Conservation (phyloP, 2,888 invertebrate genomes). For the Volucella inanis region DNA sequence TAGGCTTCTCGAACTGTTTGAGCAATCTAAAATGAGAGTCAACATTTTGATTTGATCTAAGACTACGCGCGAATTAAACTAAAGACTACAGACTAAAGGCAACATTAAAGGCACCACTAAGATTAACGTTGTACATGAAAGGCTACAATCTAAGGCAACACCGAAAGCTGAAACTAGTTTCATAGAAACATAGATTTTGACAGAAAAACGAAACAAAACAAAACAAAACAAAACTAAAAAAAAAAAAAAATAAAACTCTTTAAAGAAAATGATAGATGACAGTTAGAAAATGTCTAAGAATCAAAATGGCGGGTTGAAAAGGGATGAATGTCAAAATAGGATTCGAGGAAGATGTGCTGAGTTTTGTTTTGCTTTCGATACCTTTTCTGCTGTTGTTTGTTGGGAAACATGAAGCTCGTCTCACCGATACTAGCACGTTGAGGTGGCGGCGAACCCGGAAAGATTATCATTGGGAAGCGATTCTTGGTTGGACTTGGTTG, state of each 20-base stretch:
- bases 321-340: constrained; percentile 54
- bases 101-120: constrained; percentile 57
- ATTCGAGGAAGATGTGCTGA: constrained; percentile 78
- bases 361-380: constrained; percentile 75
- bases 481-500: constrained; percentile 88
- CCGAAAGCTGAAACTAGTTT: constrained; percentile 55
- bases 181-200: constrained; percentile 46
- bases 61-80: constrained; percentile 39
- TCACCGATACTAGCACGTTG: constrained; percentile 83
- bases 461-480: constrained; percentile 82
- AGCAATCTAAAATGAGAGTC: constrained; percentile 83
- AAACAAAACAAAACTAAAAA: constrained; percentile 9
- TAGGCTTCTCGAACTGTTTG: constrained; percentile 87
- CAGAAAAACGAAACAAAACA: constrained; percentile 20
- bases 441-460: constrained; percentile 85
- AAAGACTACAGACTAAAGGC: constrained; percentile 41
- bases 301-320: constrained; percentile 41
- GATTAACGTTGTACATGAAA: constrained; percentile 17
- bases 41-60: constrained; percentile 47
- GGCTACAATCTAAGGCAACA: constrained; percentile 47
- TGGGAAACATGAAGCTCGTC: constrained; percentile 81
- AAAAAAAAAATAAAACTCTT: constrained; percentile 2
- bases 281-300: constrained; percentile 51
- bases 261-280: constrained; percentile 26
- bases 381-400: constrained; percentile 84